A percentile compares a stretch with the other conserved stretches of the same genome.
phyloP scores from a whole-genome alignment of 2,113 vertebrate species.

The Aspiorhynchus laticeps region DNA sequence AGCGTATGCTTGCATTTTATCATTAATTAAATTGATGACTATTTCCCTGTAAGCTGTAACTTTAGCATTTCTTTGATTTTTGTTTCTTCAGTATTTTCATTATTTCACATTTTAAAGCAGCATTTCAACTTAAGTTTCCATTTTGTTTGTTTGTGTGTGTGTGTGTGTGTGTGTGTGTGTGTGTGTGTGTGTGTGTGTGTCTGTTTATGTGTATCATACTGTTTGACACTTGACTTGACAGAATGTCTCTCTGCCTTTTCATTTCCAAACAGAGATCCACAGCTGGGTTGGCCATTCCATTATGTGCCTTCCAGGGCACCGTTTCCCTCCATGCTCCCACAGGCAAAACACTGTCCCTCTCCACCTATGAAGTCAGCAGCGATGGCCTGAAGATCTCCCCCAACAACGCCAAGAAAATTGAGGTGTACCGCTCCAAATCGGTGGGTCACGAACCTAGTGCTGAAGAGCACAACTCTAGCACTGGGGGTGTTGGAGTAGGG shows the following conservation, averaged over 20 bases:
- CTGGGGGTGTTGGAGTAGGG: conserved; percentile 74
- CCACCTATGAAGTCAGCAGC: conserved; percentile 95
- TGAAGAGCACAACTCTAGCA: conserved; percentile 73
- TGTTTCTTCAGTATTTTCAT: neutral
- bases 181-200: no score
- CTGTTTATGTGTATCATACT: neutral
- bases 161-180: no score
- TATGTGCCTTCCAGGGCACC: conserved; percentile 95
- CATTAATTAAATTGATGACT: neutral
- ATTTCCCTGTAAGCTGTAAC: neutral
- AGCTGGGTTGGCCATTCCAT: conserved; percentile 85
- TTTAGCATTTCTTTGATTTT: no score
- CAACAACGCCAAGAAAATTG: conserved; percentile 82
- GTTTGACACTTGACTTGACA: neutral
- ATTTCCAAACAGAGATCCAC: conserved; percentile 77
- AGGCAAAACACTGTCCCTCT: conserved; percentile 93
- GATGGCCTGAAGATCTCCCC: conserved; percentile 90
- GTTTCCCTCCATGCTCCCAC: conserved; percentile 93
- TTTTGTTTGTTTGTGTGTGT: neutral
- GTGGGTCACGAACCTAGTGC: conserved; percentile 91
- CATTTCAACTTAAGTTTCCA: neutral
- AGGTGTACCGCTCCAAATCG: conserved; percentile 96
- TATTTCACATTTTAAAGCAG: neutral
- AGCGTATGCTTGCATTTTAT: neutral
- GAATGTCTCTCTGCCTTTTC: neutral